Percentiles rank a stretch among this genome's conserved stretches.
These are phyloP conservation scores for Epinotia nisella DNA, from an alignment of 2,888 invertebrate species.

Conservation along the genomic window DNA sequence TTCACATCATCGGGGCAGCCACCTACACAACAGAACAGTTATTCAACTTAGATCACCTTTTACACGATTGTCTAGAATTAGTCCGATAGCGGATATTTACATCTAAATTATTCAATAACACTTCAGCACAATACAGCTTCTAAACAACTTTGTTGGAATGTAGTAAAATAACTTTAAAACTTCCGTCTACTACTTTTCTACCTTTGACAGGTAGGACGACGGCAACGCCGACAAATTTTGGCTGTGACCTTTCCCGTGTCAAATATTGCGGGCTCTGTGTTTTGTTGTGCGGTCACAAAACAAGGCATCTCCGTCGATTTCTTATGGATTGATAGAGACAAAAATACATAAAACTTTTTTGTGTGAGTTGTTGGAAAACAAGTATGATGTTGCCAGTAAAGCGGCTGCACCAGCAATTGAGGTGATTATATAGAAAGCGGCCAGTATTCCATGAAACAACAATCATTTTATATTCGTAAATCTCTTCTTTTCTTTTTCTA, in stretches of 20 bases:
- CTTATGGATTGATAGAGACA: slow-evolving; percentile 56
- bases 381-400: slow-evolving; percentile 20
- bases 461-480: not conserved
- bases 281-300: not conserved
- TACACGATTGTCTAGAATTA: slow-evolving; percentile 17
- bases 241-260: slow-evolving; percentile 42
- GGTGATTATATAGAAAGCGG: not conserved
- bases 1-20: slow-evolving; percentile 81
- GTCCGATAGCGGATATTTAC: slow-evolving; percentile 41
- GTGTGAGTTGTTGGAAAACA: slow-evolving; percentile 32
- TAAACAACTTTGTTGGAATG: slow-evolving; percentile 58
- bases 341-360: slow-evolving; percentile 54
- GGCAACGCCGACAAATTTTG: slow-evolving; percentile 48
- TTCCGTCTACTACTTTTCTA: slow-evolving; percentile 72
- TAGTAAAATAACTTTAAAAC: slow-evolving; percentile 67
- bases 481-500: not conserved
- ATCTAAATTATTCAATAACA: slow-evolving; percentile 49
- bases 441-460: not conserved
- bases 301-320: slow-evolving; percentile 5
- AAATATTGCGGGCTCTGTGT: slow-evolving; percentile 26
- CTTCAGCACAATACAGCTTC: slow-evolving; percentile 48
- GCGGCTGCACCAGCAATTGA: too few species aligned
- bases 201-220: slow-evolving; percentile 56
- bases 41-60: slow-evolving; percentile 46
- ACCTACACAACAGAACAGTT: slow-evolving; percentile 83